A percentile compares a stretch with the other conserved stretches of the same genome.
These are phyloP conservation scores for Calidris pugnax DNA, from an alignment of 2,113 vertebrate species.

Conservation along the genomic window DNA sequence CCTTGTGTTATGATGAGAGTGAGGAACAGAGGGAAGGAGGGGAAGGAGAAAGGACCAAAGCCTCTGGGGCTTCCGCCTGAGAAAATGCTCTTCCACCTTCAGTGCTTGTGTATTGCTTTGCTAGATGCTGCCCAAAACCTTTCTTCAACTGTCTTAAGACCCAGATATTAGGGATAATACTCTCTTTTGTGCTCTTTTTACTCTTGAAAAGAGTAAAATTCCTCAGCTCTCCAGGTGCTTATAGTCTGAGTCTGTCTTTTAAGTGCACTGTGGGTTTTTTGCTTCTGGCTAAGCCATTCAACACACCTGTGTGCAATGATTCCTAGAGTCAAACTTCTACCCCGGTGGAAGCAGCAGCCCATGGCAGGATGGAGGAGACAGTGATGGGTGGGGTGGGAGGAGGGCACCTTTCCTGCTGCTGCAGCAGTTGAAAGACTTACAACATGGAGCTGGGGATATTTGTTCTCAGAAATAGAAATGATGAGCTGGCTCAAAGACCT, in stretches of 20 bases:
- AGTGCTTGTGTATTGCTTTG: background rate
- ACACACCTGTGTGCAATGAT: background rate
- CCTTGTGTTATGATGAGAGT: background rate
- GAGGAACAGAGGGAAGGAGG: fast-evolving
- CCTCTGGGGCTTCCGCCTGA: background rate
- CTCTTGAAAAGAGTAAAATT: background rate
- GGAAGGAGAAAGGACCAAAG: background rate
- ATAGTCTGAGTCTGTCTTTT: background rate
- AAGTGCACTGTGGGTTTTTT: background rate
- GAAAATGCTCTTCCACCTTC: background rate
- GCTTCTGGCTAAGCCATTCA: background rate
- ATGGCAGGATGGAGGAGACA: background rate
- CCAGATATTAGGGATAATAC: background rate
- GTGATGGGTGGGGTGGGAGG: fast-evolving
- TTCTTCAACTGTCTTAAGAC: background rate
- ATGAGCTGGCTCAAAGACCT: background rate
- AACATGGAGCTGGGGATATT: background rate
- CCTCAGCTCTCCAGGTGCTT: background rate
- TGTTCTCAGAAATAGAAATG: constrained; percentile 12
- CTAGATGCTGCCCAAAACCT: background rate
- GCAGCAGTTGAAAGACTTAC: background rate
- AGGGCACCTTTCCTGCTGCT: fast-evolving
- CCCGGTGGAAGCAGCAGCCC: background rate
- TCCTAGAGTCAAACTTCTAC: background rate
- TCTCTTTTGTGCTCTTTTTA: background rate